Evolutionary conservation across 2,888 invertebrate genomes (phyloP).

Genomic region (Callyntrura guangdongensis): DNA sequence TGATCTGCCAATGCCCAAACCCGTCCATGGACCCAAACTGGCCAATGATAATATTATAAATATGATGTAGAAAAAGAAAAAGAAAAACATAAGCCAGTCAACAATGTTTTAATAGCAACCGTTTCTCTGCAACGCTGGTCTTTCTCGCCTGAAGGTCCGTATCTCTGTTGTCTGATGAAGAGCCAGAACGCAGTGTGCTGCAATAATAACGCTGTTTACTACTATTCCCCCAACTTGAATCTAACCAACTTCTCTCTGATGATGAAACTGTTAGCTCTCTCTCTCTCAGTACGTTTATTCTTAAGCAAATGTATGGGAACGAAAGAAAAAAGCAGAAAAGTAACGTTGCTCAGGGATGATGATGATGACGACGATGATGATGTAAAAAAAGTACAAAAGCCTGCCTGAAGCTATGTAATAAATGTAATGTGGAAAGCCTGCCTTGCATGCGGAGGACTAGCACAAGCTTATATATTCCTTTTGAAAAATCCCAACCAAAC

Average conservation of each 20-base stretch:
- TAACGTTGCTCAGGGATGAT: slow-evolving; percentile 52
- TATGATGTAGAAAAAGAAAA: not conserved
- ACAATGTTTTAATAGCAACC: not conserved
- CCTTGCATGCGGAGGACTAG: slow-evolving; percentile 46
- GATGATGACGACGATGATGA: slow-evolving; percentile 48
- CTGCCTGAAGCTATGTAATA: slow-evolving; percentile 56
- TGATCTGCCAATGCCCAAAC: too few relatives aligned
- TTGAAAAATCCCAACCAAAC: slow-evolving; percentile 71
- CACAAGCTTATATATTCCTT: slow-evolving; percentile 47
- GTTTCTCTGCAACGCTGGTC: not conserved
- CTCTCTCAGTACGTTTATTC: not conserved
- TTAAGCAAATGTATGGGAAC: slow-evolving; percentile 50
- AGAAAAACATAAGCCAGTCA: not conserved
- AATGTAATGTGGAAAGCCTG: slow-evolving; percentile 35
- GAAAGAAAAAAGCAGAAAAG: slow-evolving; percentile 49
- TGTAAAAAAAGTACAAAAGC: slow-evolving; percentile 32
- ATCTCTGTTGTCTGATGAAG: not conserved
- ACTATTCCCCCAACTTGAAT: not conserved
- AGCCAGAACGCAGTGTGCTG: not conserved
- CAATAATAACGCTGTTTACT: not conserved
- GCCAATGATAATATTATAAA: not conserved
- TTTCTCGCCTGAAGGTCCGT: not conserved
- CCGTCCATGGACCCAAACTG: not conserved
- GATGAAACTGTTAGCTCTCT: not conserved
- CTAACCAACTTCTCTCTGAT: not conserved